Conservation (phyloP, 2,113 vertebrate species). For the Guaruba guarouba region DNA sequence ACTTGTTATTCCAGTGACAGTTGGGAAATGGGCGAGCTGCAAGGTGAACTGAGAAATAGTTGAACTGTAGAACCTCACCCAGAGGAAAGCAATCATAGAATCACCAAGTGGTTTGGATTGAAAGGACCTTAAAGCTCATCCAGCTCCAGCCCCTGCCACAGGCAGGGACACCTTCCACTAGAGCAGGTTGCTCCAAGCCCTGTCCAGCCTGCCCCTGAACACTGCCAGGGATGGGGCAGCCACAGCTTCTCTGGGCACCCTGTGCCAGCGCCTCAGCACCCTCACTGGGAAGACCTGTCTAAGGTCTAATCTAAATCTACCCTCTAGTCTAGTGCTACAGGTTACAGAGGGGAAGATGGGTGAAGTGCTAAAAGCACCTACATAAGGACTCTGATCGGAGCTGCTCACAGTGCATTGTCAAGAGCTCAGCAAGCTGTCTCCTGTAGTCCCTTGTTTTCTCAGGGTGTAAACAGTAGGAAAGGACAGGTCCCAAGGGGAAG, state of each 20-base stretch:
- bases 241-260: no score
- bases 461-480: not conserved
- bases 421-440: not conserved
- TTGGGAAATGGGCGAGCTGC: not conserved
- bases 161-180: not conserved
- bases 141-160: not conserved
- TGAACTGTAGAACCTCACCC: not conserved
- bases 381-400: not conserved
- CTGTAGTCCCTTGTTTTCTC: not conserved
- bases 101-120: not conserved
- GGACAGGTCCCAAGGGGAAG: not conserved
- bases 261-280: not conserved
- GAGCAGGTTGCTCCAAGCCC: not conserved
- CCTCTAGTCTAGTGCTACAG: not conserved
- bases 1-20: not conserved
- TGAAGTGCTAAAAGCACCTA: not conserved
- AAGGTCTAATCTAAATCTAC: not conserved
- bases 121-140: not conserved
- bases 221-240: not conserved
- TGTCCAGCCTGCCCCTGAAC: not conserved
- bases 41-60: not conserved
- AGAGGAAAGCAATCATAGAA: not conserved
- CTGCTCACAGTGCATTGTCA: not conserved
- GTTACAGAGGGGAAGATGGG: not conserved
- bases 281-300: not conserved